A percentile compares a stretch with the other conserved stretches of the same genome.
Evolutionary conservation across 2,888 invertebrate species (phyloP).

Genomic region (Cheilosia grossa): DNA sequence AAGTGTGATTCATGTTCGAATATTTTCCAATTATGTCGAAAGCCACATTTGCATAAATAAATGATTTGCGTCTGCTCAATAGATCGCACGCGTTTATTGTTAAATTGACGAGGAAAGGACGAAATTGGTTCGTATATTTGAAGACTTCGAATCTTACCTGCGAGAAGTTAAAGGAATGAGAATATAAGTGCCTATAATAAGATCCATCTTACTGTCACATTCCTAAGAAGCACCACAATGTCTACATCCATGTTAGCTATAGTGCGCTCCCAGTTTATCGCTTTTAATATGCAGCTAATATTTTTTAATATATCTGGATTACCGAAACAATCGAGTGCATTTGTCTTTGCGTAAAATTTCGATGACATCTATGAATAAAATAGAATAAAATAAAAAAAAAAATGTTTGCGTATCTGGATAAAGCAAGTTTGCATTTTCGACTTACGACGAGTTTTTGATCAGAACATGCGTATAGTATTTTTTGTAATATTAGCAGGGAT

Average conservation of each 20-base stretch:
- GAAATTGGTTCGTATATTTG: constrained; percentile 21
- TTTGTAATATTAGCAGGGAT: too few species aligned
- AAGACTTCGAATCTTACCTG: background rate
- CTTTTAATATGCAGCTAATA: constrained; percentile 4
- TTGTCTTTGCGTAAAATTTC: background rate
- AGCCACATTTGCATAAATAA: background rate
- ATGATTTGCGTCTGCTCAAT: background rate
- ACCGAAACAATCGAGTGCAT: background rate
- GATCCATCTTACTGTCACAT: constrained; percentile 1
- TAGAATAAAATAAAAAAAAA: background rate
- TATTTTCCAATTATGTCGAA: background rate
- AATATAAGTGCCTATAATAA: too few species aligned
- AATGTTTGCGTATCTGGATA: background rate
- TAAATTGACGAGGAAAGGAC: constrained; percentile 8
- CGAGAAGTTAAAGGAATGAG: background rate
- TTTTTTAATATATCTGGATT: background rate
- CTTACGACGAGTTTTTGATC: too few species aligned
- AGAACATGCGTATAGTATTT: too few species aligned
- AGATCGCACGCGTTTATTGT: background rate
- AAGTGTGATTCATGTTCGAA: constrained; percentile 4
- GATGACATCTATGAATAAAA: background rate
- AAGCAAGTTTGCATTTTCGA: too few species aligned
- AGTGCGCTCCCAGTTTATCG: constrained; percentile 10
- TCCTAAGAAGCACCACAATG: background rate
- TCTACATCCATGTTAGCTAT: background rate